Evolutionary conservation across 2,113 vertebrate species (phyloP).

Genomic region (Laticauda colubrina): DNA sequence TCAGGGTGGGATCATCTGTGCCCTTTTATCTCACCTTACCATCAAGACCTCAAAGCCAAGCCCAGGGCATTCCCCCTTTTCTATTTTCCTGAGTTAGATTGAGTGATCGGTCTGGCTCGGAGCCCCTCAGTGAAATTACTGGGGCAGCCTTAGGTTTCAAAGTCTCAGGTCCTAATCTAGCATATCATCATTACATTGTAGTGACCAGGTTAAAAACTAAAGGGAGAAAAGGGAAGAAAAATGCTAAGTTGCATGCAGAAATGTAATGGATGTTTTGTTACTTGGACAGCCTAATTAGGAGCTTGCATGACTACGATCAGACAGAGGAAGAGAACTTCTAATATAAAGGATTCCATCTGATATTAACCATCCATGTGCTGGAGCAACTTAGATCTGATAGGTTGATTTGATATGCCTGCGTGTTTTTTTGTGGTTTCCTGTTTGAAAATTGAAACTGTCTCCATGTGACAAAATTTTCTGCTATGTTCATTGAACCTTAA

Average conservation of each 20-base stretch:
- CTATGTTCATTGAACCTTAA: neutral
- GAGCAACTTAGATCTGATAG: neutral
- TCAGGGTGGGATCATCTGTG: neutral
- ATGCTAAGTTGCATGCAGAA: neutral
- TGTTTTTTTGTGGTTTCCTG: neutral
- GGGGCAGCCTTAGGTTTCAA: neutral
- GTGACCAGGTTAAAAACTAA: neutral
- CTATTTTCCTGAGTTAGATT: neutral
- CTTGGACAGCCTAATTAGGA: neutral
- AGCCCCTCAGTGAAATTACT: neutral
- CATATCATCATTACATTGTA: neutral
- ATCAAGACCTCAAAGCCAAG: neutral
- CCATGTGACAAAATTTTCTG: neutral
- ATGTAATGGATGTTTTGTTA: neutral
- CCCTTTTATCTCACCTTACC: neutral
- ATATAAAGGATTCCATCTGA: neutral
- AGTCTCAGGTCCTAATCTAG: neutral
- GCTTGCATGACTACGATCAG: neutral
- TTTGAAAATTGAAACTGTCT: neutral
- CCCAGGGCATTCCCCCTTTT: neutral
- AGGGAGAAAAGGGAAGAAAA: neutral
- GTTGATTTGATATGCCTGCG: neutral
- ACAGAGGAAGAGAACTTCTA: neutral
- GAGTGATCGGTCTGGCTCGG: neutral
- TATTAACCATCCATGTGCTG: neutral